Evolutionary conservation across 2,797 vertebrate species (phyloP).

Genomic region (Remorina albescens): DNA sequence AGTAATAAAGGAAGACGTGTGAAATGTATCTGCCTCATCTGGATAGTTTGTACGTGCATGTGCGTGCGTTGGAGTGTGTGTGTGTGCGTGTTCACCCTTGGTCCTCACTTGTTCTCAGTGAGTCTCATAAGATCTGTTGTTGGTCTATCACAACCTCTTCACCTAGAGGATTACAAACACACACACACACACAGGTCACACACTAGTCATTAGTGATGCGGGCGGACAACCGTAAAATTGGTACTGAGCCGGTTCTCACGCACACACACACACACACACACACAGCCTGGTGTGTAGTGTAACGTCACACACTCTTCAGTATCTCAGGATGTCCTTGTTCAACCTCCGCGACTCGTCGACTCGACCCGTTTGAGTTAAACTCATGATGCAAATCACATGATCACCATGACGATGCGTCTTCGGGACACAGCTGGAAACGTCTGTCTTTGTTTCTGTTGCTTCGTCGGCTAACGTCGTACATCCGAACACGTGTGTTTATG

Average conservation of each 20-base stretch:
- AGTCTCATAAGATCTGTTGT: conserved; percentile 3
- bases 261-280: conserved; percentile 6
- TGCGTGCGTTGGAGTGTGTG: too few relatives aligned
- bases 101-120: conserved; percentile 8
- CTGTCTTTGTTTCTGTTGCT: not conserved
- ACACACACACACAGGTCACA: conserved; percentile 34
- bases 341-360: not conserved
- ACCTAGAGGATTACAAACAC: conserved; percentile 6
- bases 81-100: too few relatives aligned
- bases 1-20: not conserved
- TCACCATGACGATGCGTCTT: not conserved
- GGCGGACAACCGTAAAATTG: conserved; percentile 48
- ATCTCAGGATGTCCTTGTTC: conserved; percentile 2
- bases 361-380: conserved; percentile 21
- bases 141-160: conserved; percentile 13
- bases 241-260: conserved; percentile 20
- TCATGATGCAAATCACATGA: conserved; percentile 14
- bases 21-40: not conserved
- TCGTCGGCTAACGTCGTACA: not conserved
- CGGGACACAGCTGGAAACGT: not conserved
- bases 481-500: too few relatives aligned
- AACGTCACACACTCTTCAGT: conserved; percentile 16
- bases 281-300: not conserved
- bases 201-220: conserved; percentile 41
- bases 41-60: too few relatives aligned